Conservation (phyloP, 2,888 invertebrate genomes). For the Platycheirus rosarum region DNA sequence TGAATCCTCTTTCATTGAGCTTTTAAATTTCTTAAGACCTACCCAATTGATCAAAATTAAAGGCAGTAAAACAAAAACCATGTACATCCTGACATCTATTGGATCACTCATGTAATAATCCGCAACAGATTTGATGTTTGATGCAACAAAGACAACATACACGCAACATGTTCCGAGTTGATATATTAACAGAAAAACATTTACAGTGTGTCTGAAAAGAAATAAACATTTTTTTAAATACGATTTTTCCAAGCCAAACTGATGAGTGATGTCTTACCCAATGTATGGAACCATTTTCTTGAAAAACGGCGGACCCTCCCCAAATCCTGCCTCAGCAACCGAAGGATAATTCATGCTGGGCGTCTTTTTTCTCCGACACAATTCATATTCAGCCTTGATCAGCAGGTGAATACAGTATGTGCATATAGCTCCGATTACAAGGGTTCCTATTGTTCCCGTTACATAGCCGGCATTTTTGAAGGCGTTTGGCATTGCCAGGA, state of each 20-base stretch:
- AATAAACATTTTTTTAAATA: background rate
- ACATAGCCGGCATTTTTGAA: constrained; percentile 86
- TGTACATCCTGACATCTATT: constrained; percentile 86
- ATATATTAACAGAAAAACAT: constrained; percentile 91
- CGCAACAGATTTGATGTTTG: constrained; percentile 89
- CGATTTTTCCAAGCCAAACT: constrained; percentile 66
- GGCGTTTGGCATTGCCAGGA: constrained; percentile 92
- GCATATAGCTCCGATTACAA: constrained; percentile 93
- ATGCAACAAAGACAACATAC: constrained; percentile 96
- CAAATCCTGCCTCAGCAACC: constrained; percentile 90
- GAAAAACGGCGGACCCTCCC: constrained; percentile 88
- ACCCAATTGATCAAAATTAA: constrained; percentile 92
- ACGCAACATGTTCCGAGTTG: constrained; percentile 98
- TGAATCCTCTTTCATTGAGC: background rate
- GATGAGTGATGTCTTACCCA: too few species aligned
- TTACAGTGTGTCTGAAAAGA: constrained; percentile 86
- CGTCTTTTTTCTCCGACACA: constrained; percentile 85
- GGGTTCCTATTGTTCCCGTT: constrained; percentile 91
- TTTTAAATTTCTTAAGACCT: constrained; percentile 82
- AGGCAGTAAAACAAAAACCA: constrained; percentile 89
- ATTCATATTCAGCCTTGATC: constrained; percentile 84
- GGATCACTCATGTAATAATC: constrained; percentile 83
- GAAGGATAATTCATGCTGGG: constrained; percentile 91
- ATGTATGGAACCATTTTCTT: constrained; percentile 86
- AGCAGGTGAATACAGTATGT: constrained; percentile 97